These are phyloP conservation scores for Gymnothorax reevesii DNA, from an alignment of 2,797 vertebrate species.

Conservation along the genomic window DNA sequence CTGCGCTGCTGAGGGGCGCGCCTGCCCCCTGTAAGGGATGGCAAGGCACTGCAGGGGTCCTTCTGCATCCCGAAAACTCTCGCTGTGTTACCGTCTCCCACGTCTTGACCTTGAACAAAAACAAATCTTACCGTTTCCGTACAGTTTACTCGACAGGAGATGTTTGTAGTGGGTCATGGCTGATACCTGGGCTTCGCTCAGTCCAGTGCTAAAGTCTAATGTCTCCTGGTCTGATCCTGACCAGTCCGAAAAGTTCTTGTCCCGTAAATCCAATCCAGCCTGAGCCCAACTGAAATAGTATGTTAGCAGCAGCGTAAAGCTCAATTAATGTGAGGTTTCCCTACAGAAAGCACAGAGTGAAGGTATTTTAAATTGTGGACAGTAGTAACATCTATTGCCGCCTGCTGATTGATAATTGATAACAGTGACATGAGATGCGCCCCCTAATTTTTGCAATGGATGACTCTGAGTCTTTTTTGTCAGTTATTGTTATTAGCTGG, in stretches of 20 bases:
- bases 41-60: not conserved
- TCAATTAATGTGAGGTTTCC: not conserved
- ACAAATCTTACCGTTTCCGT: too few relatives aligned
- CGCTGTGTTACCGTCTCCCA: not conserved
- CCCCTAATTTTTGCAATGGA: not conserved
- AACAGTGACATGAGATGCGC: not conserved
- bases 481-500: too few relatives aligned
- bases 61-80: not conserved
- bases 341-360: not conserved
- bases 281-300: not conserved
- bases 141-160: not conserved
- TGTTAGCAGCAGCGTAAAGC: not conserved
- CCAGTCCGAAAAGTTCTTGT: not conserved
- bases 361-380: not conserved
- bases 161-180: not conserved
- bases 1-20: slow-evolving; percentile 5
- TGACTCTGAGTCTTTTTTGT: too few relatives aligned
- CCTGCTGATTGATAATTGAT: not conserved
- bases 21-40: not conserved
- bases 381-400: not conserved
- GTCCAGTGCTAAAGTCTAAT: not conserved
- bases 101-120: not conserved
- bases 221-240: too few relatives aligned
- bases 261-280: not conserved
- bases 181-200: not conserved